These are phyloP conservation scores for Lepilemur ruficaudatus DNA, from an alignment of 2,797 vertebrate species.

Conservation along the genomic window DNA sequence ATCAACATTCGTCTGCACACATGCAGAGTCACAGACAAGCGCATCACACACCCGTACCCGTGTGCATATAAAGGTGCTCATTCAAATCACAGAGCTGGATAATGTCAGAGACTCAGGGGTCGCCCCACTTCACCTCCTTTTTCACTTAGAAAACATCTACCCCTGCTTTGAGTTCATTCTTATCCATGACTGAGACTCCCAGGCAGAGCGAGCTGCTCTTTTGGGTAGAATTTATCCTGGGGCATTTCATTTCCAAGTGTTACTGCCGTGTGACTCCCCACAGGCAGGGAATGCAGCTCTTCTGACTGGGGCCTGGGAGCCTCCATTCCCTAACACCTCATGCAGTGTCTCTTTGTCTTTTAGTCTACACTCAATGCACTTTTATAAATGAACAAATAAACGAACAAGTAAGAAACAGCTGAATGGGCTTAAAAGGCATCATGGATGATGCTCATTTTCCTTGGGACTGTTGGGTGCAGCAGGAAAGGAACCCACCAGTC, in stretches of 20 bases:
- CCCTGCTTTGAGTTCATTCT: background rate
- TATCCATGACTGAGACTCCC: background rate
- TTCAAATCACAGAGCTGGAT: background rate
- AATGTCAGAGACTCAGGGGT: background rate
- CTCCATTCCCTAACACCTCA: background rate
- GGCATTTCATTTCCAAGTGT: background rate
- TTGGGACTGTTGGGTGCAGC: background rate
- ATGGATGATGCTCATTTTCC: background rate
- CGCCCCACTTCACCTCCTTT: background rate
- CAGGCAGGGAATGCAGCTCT: background rate
- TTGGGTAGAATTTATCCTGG: background rate
- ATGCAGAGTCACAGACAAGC: background rate
- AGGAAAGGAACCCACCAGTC: background rate
- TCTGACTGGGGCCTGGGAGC: background rate
- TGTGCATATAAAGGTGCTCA: background rate
- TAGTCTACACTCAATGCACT: background rate
- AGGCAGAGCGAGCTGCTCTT: background rate
- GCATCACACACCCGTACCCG: background rate
- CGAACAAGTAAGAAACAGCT: background rate
- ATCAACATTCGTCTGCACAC: background rate
- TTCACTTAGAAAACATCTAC: background rate
- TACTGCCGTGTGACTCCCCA: background rate
- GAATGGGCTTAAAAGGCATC: background rate
- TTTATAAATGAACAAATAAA: background rate
- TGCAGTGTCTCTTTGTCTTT: background rate